Conservation (phyloP, 2,888 invertebrate genomes). For the Seladonia tumulorum region DNA sequence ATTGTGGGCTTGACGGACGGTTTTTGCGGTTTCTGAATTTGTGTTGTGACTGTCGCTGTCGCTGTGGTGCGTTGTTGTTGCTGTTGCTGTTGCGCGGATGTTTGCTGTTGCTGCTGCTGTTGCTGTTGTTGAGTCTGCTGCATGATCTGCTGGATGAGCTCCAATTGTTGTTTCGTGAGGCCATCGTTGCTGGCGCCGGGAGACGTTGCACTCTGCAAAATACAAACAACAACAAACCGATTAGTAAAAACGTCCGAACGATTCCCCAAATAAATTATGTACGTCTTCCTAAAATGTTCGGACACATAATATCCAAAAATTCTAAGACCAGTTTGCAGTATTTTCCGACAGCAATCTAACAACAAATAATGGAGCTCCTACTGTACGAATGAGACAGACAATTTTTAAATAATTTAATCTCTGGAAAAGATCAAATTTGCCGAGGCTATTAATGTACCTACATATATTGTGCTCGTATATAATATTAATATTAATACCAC, state of each 20-base stretch:
- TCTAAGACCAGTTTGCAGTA: too few relatives aligned
- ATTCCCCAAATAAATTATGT: too few relatives aligned
- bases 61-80: constrained; percentile 72
- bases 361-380: too few relatives aligned
- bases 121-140: constrained; percentile 88
- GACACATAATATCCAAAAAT: too few relatives aligned
- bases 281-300: too few relatives aligned
- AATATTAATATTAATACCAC: too few relatives aligned
- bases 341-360: too few relatives aligned
- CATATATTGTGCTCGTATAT: too few relatives aligned
- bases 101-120: constrained; percentile 73
- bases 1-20: constrained; percentile 80
- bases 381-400: too few relatives aligned
- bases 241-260: not conserved
- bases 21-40: constrained; percentile 82
- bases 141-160: constrained; percentile 91
- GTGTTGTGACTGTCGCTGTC: constrained; percentile 82
- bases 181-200: constrained; percentile 87
- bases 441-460: too few relatives aligned
- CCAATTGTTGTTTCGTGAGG: constrained; percentile 90
- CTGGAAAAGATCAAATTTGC: too few relatives aligned
- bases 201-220: constrained; percentile 82
- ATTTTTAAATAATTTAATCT: too few relatives aligned
- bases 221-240: not conserved
- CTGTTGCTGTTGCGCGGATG: constrained; percentile 77